These are phyloP conservation scores for Busseola fusca DNA, from an alignment of 2,888 invertebrate species.

Conservation along the genomic window DNA sequence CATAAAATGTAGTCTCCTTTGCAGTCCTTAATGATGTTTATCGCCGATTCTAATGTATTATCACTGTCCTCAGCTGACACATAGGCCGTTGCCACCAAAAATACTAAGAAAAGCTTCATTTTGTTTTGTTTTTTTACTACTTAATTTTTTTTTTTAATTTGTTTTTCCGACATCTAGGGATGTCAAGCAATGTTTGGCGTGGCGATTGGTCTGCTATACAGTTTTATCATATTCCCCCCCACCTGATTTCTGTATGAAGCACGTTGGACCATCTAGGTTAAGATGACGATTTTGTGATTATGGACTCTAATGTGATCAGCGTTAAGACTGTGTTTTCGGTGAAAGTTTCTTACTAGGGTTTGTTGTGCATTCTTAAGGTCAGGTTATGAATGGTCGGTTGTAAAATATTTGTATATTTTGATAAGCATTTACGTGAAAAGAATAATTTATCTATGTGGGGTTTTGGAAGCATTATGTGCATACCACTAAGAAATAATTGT, in stretches of 20 bases:
- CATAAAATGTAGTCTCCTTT: constrained; percentile 91
- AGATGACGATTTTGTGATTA: constrained; percentile 77
- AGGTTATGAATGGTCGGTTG: constrained; percentile 51
- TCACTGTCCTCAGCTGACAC: constrained; percentile 84
- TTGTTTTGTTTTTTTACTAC: constrained; percentile 65
- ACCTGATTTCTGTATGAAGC: constrained; percentile 71
- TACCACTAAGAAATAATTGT: constrained; percentile 43
- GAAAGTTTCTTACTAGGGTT: constrained; percentile 50
- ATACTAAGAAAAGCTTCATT: constrained; percentile 78
- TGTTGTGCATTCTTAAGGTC: constrained; percentile 60
- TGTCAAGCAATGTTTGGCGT: constrained; percentile 85
- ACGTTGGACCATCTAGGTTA: constrained; percentile 79
- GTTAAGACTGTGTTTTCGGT: constrained; percentile 34
- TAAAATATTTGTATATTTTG: constrained; percentile 53
- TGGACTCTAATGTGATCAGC: constrained; percentile 66
- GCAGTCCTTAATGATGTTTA: constrained; percentile 92
- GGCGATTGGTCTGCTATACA: constrained; percentile 75
- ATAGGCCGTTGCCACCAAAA: constrained; percentile 81
- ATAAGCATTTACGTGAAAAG: constrained; percentile 50
- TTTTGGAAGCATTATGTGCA: constrained; percentile 42
- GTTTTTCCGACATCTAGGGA: constrained; percentile 82
- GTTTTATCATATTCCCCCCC: constrained; percentile 86
- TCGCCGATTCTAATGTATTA: constrained; percentile 90
- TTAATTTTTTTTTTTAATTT: constrained; percentile 55
- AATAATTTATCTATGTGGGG: constrained; percentile 36